Conservation (phyloP, 1,140 invertebrate species). For the Amphibalanus amphitrite region DNA sequence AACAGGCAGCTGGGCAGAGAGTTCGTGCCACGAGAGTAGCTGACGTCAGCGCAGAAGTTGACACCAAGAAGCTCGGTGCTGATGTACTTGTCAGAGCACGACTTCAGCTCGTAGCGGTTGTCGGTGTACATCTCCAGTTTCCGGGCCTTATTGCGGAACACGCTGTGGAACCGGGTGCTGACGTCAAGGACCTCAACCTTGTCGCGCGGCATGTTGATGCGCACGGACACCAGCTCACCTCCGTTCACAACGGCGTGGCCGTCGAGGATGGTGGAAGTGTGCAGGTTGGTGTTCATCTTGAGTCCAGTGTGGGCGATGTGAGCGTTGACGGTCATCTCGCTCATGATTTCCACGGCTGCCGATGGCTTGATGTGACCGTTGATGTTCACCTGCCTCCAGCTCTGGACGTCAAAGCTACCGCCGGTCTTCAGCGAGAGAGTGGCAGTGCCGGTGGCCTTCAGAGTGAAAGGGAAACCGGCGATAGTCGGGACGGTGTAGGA, state of each 20-base stretch:
- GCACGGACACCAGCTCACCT: neutral
- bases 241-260: neutral
- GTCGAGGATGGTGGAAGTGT: neutral
- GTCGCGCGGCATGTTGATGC: neutral
- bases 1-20: neutral
- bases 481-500: neutral
- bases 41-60: neutral
- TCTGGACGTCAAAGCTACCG: neutral
- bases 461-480: neutral
- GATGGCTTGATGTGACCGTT: neutral
- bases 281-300: constrained; percentile 1
- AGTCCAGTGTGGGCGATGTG: neutral
- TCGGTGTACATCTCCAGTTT: neutral
- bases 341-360: neutral
- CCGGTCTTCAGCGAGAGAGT: neutral
- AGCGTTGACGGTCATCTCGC: neutral
- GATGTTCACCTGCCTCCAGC: neutral
- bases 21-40: neutral
- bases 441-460: neutral
- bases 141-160: neutral
- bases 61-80: neutral
- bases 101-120: neutral
- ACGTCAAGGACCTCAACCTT: neutral
- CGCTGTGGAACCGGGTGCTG: neutral
- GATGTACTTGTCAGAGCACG: neutral